These are phyloP conservation scores for Acanthaster planci DNA, from an alignment of 35 echinoderm and acorn worm species.

Conservation along the genomic window DNA sequence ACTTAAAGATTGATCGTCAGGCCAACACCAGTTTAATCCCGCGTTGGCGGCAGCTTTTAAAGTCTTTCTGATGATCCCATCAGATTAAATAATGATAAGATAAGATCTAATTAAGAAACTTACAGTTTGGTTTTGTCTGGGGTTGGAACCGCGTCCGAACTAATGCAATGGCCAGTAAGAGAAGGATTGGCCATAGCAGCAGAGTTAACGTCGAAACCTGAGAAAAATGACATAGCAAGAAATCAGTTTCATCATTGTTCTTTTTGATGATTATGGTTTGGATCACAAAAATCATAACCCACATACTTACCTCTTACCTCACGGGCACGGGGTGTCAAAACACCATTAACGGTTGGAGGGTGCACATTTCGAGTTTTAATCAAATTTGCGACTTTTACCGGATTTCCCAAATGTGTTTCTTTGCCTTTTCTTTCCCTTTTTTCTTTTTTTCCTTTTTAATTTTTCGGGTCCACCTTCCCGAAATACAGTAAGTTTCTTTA, in stretches of 20 bases:
- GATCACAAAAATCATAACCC: not conserved
- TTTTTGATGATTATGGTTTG: not conserved
- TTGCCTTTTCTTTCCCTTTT: no score
- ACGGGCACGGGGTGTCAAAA: not conserved
- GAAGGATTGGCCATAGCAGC: constrained; percentile 29
- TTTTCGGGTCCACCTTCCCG: no score
- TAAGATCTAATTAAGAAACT: not conserved
- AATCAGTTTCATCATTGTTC: not conserved
- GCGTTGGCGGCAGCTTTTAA: no score
- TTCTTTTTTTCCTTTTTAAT: no score
- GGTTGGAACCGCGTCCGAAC: constrained; percentile 22
- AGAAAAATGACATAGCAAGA: not conserved
- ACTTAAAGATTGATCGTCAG: no score
- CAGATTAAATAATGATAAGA: not conserved
- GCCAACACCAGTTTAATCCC: no score
- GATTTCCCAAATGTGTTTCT: no score
- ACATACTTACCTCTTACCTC: not conserved
- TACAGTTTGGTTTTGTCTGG: not conserved
- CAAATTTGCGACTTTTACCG: not conserved
- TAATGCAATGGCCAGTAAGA: constrained; percentile 35
- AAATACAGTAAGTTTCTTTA: not conserved
- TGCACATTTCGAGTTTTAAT: not conserved
- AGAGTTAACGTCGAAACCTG: constrained; percentile 32
- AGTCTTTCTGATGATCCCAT: not conserved
- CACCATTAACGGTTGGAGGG: not conserved